These are phyloP conservation scores for Indicator maculatus DNA, from an alignment of 2,113 vertebrate genomes.

Conservation along the genomic window DNA sequence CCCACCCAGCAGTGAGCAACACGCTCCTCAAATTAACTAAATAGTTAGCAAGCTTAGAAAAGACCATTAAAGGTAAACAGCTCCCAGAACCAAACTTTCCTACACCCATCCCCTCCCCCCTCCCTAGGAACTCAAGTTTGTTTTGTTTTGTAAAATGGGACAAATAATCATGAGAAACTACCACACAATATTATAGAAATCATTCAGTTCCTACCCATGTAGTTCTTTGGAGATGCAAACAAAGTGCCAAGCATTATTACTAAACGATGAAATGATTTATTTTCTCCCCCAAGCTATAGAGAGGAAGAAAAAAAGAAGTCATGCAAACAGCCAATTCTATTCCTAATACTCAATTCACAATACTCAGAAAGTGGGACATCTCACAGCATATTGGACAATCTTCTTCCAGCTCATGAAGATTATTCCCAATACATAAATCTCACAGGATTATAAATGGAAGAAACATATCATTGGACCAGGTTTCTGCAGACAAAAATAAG, in stretches of 20 bases:
- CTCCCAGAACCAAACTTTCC: not conserved
- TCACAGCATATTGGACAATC: conserved; percentile 39
- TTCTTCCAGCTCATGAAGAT: conserved; percentile 26
- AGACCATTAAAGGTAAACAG: not conserved
- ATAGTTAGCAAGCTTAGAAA: not conserved
- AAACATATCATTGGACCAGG: not conserved
- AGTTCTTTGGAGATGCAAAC: conserved; percentile 26
- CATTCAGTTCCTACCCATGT: not conserved
- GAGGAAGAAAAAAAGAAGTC: conserved; percentile 2
- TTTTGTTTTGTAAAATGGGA: not conserved
- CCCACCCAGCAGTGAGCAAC: rapidly evolving
- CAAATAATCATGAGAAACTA: not conserved
- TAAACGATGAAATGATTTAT: not conserved
- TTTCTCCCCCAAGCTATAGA: not conserved
- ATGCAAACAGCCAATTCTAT: not conserved
- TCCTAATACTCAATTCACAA: conserved; percentile 8
- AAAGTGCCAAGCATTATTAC: conserved; percentile 40
- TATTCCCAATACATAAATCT: conserved; percentile 17
- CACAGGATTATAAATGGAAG: conserved; percentile 18
- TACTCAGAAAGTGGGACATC: conserved; percentile 38
- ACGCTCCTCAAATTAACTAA: not conserved
- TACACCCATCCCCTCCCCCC: not conserved
- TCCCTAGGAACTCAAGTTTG: not conserved
- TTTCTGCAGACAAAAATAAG: conserved; percentile 38
- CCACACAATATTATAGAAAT: not conserved